These are phyloP conservation scores for Myanophis thanlyinensis DNA, from an alignment of 2,113 vertebrate genomes.

Conservation along the genomic window DNA sequence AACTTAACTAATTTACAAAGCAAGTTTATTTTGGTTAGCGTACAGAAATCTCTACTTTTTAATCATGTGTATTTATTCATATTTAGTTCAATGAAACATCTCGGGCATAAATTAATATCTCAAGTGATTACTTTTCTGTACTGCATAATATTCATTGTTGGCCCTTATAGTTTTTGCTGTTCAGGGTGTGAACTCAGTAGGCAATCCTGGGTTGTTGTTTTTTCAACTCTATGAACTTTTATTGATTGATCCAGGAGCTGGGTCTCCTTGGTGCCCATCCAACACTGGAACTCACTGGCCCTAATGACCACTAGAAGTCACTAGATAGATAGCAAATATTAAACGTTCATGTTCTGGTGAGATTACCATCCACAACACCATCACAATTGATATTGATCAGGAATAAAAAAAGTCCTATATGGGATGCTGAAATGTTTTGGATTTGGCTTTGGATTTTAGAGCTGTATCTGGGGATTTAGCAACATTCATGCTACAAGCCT, in stretches of 20 bases:
- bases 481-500: neutral
- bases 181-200: neutral
- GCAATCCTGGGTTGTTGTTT: neutral
- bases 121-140: neutral
- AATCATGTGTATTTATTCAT: neutral
- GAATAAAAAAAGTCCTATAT: neutral
- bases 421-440: neutral
- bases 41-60: neutral
- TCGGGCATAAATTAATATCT: neutral
- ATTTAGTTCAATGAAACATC: neutral
- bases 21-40: neutral
- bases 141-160: neutral
- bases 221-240: neutral
- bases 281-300: neutral
- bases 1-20: neutral
- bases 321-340: neutral
- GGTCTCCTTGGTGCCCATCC: neutral
- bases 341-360: neutral
- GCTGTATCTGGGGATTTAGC: neutral
- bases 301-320: neutral
- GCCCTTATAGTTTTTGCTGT: neutral
- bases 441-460: neutral
- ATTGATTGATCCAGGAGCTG: neutral
- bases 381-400: neutral
- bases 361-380: neutral